These are phyloP conservation scores for Hypercompe scribonia DNA, from an alignment of 2,888 invertebrate genomes.

Conservation along the genomic window DNA sequence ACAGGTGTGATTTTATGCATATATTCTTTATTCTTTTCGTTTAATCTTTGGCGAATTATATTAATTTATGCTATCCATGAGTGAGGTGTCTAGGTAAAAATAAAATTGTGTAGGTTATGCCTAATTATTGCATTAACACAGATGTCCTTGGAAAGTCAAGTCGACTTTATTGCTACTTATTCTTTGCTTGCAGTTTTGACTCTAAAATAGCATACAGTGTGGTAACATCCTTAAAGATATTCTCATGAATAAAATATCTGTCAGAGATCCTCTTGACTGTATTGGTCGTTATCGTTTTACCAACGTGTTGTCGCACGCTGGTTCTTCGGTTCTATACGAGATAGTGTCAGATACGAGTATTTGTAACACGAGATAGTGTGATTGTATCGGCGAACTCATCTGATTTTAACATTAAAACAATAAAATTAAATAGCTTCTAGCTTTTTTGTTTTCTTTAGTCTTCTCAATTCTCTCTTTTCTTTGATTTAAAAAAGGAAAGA, in stretches of 20 bases:
- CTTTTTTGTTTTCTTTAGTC: too few species aligned
- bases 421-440: not conserved
- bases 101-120: too few species aligned
- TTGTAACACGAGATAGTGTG: too few species aligned
- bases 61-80: too few species aligned
- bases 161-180: not conserved
- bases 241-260: conserved; percentile 45
- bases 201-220: not conserved
- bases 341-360: not conserved
- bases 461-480: too few species aligned
- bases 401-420: not conserved
- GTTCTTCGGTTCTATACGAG: not conserved
- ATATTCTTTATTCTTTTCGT: too few species aligned
- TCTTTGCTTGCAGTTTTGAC: not conserved
- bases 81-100: too few species aligned
- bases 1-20: too few species aligned
- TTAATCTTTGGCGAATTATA: too few species aligned
- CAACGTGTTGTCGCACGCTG: not conserved
- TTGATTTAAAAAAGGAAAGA: too few species aligned
- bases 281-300: conserved; percentile 15
- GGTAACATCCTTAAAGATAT: conserved; percentile 11
- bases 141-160: too few species aligned
- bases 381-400: not conserved
- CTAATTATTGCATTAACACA: too few species aligned
- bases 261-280: conserved; percentile 1